Evolutionary conservation across 2,888 invertebrate species (phyloP), one percentile per base, ranked within the genome.

Genomic region (Patella depressa): DNA sequence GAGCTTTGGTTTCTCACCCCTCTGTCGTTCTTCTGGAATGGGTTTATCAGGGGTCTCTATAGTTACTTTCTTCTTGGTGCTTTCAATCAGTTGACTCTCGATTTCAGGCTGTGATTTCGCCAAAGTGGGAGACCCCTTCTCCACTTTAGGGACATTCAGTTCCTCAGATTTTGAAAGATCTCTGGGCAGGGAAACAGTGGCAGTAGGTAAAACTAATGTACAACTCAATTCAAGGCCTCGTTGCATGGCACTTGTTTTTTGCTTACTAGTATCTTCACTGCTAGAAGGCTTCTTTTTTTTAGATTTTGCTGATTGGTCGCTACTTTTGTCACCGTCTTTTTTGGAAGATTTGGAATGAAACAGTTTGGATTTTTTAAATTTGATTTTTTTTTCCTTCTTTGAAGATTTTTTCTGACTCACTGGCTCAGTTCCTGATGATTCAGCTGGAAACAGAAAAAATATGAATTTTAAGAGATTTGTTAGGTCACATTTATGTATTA

Each of bases 41-140:
- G 85, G 82, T 78, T 84, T 81, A 78, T 84, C 83, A 65, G 87
- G 87, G 84, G 86, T 85, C 83, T 87, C 86, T 65, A 83, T 81
- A 76, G 82, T 82, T 77, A 75, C 59, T 54, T 75, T 75, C 73
- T 76, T 77, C 72, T 19, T 53, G 69, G 14, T 45, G 59, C 14
- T 54, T 71, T 24, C 59, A 77, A 57, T 57, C 74, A 55, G 53
- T 73, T 65, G 72, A 71, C 3, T 29, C 73, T 74, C 72, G 17
- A 53, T 75, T 71, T 55, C 73, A 53, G n/a, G 71, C 73, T 71
- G 72, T 53, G 53, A 71, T 65, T 69, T 72, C 79, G 54, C 80
- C 80, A 82, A 80, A 83, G 80, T 82, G 83, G 81, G 79, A 79
- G 83, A 81, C 80, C 83, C 83, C 82, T 71, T 79, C 73, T 80